Percentiles rank a stretch among this genome's conserved stretches.
Conservation (phyloP, 2,113 vertebrate species). For the Dolichotis patagonum region DNA sequence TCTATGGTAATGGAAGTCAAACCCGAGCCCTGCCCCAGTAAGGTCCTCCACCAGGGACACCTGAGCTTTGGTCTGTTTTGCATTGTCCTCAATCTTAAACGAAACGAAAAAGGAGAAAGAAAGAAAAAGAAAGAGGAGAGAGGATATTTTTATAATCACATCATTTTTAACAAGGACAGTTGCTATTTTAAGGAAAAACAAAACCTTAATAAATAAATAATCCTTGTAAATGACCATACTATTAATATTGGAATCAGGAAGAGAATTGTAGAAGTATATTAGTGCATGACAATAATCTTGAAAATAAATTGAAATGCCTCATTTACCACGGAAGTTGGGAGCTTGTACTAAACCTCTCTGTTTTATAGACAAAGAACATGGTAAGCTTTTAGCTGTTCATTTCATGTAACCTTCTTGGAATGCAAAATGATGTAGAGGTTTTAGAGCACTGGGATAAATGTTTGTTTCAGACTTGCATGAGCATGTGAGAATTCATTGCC, state of each 20-base stretch:
- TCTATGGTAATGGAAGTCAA: not conserved
- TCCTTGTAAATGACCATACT: slow-evolving; percentile 40
- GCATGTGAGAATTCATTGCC: slow-evolving; percentile 82
- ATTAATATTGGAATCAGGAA: slow-evolving; percentile 45
- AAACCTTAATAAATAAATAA: not conserved
- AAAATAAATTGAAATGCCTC: not conserved
- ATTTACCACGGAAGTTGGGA: slow-evolving; percentile 70
- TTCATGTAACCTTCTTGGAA: slow-evolving; percentile 79
- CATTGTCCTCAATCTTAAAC: not conserved
- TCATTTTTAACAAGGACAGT: not conserved
- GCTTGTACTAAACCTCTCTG: slow-evolving; percentile 54
- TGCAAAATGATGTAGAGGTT: slow-evolving; percentile 71
- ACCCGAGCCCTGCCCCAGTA: not conserved
- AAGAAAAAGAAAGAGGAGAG: not conserved
- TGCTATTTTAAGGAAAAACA: not conserved
- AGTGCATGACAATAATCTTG: not conserved
- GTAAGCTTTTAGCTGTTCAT: slow-evolving; percentile 72
- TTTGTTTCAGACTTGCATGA: slow-evolving; percentile 76
- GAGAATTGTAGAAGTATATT: slow-evolving; percentile 64
- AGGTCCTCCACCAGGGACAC: not conserved
- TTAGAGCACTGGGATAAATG: slow-evolving; percentile 78
- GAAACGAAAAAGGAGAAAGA: not conserved
- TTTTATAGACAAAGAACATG: slow-evolving; percentile 65
- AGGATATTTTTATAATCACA: not conserved
- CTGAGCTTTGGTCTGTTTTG: not conserved